Conservation (phyloP, 2,888 invertebrate genomes). For the Orthonychiurus folsomi region DNA sequence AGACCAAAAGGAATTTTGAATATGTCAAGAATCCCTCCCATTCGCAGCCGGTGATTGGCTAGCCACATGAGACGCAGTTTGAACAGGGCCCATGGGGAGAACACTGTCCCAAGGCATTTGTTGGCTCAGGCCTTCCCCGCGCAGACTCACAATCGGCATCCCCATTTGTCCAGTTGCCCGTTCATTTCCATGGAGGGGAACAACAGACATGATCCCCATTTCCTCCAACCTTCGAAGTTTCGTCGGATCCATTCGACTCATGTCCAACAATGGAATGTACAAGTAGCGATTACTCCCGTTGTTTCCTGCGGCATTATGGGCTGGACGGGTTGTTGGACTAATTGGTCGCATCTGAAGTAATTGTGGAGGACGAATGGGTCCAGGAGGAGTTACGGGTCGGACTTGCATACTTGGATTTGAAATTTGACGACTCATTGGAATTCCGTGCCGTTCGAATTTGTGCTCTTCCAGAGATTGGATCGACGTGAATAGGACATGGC, state of each 20-base stretch:
- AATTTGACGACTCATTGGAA: background rate
- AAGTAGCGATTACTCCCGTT: background rate
- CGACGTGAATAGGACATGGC: constrained; percentile 17
- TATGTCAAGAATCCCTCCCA: too few relatives aligned
- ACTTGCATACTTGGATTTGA: background rate
- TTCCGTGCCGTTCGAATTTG: constrained; percentile 12
- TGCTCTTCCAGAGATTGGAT: constrained; percentile 27
- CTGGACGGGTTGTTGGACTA: constrained; percentile 6
- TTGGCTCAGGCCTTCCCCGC: constrained; percentile 12
- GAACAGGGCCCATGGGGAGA: constrained; percentile 26
- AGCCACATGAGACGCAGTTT: too few relatives aligned
- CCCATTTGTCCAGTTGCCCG: constrained; percentile 19
- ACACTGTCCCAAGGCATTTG: constrained; percentile 27
- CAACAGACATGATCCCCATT: constrained; percentile 30
- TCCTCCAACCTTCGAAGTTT: constrained; percentile 29
- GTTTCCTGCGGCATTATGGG: constrained; percentile 5
- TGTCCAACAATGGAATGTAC: constrained; percentile 32
- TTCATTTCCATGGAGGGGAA: constrained; percentile 28
- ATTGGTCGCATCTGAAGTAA: constrained; percentile 15
- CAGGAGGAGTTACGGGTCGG: background rate
- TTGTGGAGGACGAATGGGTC: constrained; percentile 6
- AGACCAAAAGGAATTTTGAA: too few relatives aligned
- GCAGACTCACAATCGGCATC: constrained; percentile 22
- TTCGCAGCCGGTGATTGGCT: too few relatives aligned
- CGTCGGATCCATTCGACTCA: constrained; percentile 25